phyloP scores from a whole-genome alignment of 2,113 vertebrate species.

The Catharus bicknelli region DNA sequence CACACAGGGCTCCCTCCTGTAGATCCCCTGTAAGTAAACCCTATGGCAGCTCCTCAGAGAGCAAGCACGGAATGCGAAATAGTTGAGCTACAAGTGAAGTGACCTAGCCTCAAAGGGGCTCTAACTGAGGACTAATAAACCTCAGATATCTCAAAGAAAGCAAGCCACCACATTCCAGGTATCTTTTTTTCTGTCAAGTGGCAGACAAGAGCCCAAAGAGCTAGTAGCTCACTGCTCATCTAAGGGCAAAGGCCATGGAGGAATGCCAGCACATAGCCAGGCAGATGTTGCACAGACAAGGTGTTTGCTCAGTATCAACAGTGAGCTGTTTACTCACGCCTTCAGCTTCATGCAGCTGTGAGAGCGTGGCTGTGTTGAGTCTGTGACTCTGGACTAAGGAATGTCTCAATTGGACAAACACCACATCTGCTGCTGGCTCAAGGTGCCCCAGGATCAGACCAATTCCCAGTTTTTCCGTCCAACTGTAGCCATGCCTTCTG shows the following conservation, averaged over 20 bases:
- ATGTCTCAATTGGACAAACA: conserved; percentile 16
- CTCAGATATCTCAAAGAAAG: background rate
- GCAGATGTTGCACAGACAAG: conserved; percentile 4
- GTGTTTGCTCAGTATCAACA: background rate
- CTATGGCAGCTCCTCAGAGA: background rate
- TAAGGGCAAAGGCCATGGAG: background rate
- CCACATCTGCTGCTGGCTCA: background rate
- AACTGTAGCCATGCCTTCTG: background rate
- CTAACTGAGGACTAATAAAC: background rate
- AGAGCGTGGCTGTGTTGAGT: background rate
- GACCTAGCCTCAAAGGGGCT: background rate
- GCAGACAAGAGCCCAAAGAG: background rate
- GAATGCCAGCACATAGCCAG: background rate
- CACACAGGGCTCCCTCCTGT: background rate
- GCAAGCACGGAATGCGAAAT: background rate
- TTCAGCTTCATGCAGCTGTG: conserved; percentile 11
- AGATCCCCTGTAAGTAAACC: background rate
- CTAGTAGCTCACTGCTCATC: background rate
- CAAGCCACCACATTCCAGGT: background rate
- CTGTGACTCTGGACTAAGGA: conserved; percentile 33
- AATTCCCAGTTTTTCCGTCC: background rate
- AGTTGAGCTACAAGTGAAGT: background rate
- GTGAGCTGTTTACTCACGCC: background rate
- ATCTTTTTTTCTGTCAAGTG: background rate
- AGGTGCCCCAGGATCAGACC: background rate